A percentile compares a stretch with the other conserved stretches of the same genome.
These are phyloP conservation scores for Hydrotaea cyrtoneurina DNA, from an alignment of 2,888 invertebrate species.

Conservation along the genomic window DNA sequence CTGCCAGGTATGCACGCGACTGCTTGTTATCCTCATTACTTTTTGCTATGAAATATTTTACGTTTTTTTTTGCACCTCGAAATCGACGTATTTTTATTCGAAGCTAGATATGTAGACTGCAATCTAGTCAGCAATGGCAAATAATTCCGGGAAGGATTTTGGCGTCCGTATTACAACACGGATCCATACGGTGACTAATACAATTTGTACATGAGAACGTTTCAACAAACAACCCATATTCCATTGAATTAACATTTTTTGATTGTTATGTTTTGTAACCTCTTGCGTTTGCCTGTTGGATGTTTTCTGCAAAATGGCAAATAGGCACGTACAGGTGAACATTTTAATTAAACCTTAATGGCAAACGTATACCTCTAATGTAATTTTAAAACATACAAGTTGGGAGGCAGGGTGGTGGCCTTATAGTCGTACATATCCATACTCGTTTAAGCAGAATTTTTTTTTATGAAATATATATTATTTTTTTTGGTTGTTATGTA, in stretches of 20 bases:
- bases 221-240: not conserved
- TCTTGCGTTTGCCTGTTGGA: not conserved
- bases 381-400: conserved; percentile 32
- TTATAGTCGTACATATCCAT: not conserved
- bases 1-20: no score
- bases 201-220: not conserved
- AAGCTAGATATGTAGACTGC: no score
- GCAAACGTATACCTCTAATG: conserved; percentile 44
- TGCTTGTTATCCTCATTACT: no score
- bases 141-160: no score
- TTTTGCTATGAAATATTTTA: no score
- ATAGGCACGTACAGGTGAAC: conserved; percentile 59
- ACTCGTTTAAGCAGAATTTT: not conserved
- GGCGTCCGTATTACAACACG: no score
- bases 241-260: conserved; percentile 16
- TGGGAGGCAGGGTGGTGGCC: not conserved
- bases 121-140: no score
- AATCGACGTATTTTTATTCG: no score
- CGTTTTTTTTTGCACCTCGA: no score
- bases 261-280: conserved; percentile 4
- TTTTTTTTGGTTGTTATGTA: conserved; percentile 15
- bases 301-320: conserved; percentile 19
- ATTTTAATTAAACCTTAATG: conserved; percentile 65
- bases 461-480: conserved; percentile 37
- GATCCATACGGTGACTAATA: no score